Base-by-base conservation (phyloP, 2,888 invertebrate genomes). In the Netelia fuscicornis region DNA sequence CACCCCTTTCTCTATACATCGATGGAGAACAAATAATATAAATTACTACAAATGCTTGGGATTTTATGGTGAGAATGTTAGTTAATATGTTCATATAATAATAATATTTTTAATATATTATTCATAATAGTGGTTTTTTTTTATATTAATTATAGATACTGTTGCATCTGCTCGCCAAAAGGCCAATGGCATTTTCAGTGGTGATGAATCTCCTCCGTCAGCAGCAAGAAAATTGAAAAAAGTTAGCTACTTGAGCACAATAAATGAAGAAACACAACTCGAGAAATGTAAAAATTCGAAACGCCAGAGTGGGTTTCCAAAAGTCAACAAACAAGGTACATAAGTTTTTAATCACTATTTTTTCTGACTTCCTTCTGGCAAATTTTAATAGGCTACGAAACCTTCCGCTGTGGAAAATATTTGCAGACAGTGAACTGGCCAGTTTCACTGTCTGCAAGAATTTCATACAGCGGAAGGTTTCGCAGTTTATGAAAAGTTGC, bases 131-230 rank as follows among this genome's bases (percentile, higher is more conserved):
- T 64, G 25, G 25, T 64, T 64, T 64, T 64, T 58, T 64, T 64
- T n/a, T n/a, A n/a, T n/a, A 37, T 64, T 64, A 17, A 37, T 64
- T 64, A 52, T 30, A 64, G 64, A 64, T 37, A 30, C 13, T 25
- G 37, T 64, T n/a, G n/a, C 25, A 64, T 64, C 64, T 64, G 64
- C 64, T 5, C 64, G 64, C 25, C 64, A 64, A 23, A 64, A 64
- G 64, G 64, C 37, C 25, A 25, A 37, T 42, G 64, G n/a, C 25
- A 25, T 42, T 64, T 64, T 17, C 9, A 64, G 42, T 64, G 23
- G 64, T 13, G 64, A 64, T 37, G 64, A 64, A 64, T 25, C 42
- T 25, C 42, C 25, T 64, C 37, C 42, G 17, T 52, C 52, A 52
- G 52, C 52, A 52, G 3, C 64, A 25, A 64, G 6, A 64, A 64